phyloP scores from a whole-genome alignment of 2,888 invertebrate genomes.

The Panzeria rudis region DNA sequence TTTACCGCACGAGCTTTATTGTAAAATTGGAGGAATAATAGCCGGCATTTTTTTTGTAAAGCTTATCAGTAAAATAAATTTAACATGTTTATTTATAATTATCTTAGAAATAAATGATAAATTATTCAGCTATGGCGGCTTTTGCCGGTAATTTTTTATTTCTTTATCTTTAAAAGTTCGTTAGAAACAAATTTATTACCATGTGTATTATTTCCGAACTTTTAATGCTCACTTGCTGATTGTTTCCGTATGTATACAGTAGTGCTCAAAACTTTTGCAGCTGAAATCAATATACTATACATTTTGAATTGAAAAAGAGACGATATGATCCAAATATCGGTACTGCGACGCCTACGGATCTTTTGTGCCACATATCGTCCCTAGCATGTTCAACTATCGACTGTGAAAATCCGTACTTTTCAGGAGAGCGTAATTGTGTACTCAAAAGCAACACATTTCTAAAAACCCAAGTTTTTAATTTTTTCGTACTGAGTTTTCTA shows the following conservation, averaged over 20 bases:
- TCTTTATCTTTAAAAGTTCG: not conserved
- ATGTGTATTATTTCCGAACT: not conserved
- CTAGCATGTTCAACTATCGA: too few relatives aligned
- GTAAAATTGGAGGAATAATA: too few relatives aligned
- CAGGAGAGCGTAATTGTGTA: too few relatives aligned
- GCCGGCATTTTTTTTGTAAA: not conserved
- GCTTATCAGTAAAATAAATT: not conserved
- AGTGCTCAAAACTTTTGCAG: not conserved
- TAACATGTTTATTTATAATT: not conserved
- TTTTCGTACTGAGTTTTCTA: too few relatives aligned
- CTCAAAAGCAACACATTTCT: too few relatives aligned
- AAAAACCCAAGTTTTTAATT: too few relatives aligned
- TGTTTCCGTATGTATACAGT: not conserved
- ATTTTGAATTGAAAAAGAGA: too few relatives aligned
- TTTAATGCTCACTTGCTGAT: not conserved
- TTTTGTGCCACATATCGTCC: too few relatives aligned
- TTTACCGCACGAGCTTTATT: not conserved
- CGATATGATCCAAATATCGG: too few relatives aligned
- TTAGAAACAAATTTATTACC: slow-evolving; percentile 2
- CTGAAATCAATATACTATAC: too few relatives aligned
- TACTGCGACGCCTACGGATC: too few relatives aligned
- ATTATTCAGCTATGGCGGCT: not conserved
- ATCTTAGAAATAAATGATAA: slow-evolving; percentile 6
- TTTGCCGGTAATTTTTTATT: not conserved
- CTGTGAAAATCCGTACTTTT: too few relatives aligned